Conservation (phyloP, 2,888 invertebrate genomes). For the Plebejus melissa region DNA sequence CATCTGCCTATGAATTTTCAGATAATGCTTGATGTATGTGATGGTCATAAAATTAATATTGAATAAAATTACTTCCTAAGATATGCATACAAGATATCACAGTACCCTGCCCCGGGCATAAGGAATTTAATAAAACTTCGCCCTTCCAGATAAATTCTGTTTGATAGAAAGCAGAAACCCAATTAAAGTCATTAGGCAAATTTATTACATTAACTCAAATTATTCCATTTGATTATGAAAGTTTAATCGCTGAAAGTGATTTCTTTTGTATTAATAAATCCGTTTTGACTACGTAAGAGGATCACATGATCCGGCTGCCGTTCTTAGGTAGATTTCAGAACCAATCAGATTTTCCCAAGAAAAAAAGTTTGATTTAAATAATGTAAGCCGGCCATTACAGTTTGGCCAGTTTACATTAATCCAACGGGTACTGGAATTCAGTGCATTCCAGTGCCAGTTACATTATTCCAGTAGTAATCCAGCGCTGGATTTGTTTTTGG, state of each 20-base stretch:
- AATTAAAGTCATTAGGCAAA: conserved; percentile 74
- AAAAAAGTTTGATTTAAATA: too few species aligned
- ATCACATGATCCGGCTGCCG: too few species aligned
- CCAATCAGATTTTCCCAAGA: too few species aligned
- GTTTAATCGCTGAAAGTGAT: conserved; percentile 57
- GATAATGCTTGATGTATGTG: too few species aligned
- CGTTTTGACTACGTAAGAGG: background rate
- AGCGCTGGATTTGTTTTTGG: too few species aligned
- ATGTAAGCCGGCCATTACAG: too few species aligned
- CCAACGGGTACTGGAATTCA: too few species aligned
- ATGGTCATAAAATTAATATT: conserved; percentile 48
- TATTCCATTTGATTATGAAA: conserved; percentile 67
- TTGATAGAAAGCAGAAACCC: conserved; percentile 67
- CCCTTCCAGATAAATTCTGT: conserved; percentile 67
- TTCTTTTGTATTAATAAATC: conserved; percentile 74
- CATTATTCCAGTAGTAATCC: too few species aligned
- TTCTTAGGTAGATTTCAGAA: too few species aligned
- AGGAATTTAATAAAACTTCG: conserved; percentile 75
- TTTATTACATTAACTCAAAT: conserved; percentile 72
- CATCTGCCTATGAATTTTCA: too few species aligned
- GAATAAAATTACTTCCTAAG: conserved; percentile 45
- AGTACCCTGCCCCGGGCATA: conserved; percentile 64
- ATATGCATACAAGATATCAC: conserved; percentile 60
- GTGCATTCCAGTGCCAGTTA: too few species aligned
- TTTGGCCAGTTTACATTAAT: too few species aligned